A percentile compares a stretch with the other conserved stretches of the same genome.
phyloP scores from a whole-genome alignment of 2,113 vertebrate genomes.

The Ranitomeya imitator region DNA sequence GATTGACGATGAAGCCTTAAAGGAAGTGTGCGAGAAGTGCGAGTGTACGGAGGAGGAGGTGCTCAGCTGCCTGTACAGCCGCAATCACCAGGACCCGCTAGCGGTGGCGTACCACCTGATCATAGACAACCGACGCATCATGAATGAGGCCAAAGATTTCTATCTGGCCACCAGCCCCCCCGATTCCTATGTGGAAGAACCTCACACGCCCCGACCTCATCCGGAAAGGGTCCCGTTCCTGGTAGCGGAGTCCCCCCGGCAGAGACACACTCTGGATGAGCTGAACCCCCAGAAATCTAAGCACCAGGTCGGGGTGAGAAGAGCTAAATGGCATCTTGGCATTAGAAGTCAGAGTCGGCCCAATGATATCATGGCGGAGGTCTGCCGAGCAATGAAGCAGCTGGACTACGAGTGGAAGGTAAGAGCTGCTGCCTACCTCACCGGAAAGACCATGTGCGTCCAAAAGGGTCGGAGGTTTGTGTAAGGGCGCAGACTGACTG shows the following conservation, averaged over 20 bases:
- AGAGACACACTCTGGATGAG: constrained; percentile 93
- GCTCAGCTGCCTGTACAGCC: constrained; percentile 89
- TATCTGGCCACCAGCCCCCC: constrained; percentile 96
- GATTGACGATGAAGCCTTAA: constrained; percentile 97
- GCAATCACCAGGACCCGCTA: constrained; percentile 93
- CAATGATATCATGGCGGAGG: constrained; percentile 97
- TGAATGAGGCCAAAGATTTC: constrained; percentile 98
- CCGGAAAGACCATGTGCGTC: neutral
- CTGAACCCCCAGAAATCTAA: constrained; percentile 97
- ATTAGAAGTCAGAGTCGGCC: constrained; percentile 96
- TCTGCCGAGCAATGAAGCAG: constrained; percentile 96
- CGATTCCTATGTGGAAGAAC: constrained; percentile 93
- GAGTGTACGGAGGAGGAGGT: constrained; percentile 97
- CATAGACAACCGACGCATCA: constrained; percentile 98
- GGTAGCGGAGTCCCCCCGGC: constrained; percentile 85
- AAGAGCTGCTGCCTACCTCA: constrained; percentile 51
- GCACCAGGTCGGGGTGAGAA: constrained; percentile 91
- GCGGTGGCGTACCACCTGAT: constrained; percentile 96
- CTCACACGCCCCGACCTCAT: constrained; percentile 84
- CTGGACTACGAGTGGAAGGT: constrained; percentile 99
- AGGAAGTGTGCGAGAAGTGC: constrained; percentile 97
- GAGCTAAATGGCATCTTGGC: constrained; percentile 97
- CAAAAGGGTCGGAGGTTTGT: too few relatives aligned
- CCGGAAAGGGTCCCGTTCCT: constrained; percentile 93
- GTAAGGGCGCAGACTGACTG: too few relatives aligned